Base-by-base conservation (phyloP, 1,140 invertebrate species). In the Triops cancriformis region DNA sequence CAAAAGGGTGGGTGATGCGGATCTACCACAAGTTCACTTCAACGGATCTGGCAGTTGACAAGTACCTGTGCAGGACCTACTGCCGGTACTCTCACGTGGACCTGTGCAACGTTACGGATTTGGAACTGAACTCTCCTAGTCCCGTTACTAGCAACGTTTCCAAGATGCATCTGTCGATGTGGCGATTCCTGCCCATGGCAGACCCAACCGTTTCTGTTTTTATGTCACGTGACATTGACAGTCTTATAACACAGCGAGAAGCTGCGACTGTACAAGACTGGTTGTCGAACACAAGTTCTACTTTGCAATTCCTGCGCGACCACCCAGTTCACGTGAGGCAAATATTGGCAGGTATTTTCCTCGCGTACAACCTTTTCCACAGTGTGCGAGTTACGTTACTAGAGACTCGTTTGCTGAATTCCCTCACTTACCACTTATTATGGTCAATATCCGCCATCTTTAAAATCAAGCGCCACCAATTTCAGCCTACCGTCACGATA, bases 211-310 rank as follows among this genome's bases (percentile, higher is more conserved):
- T 82, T n/a, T 74, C 80, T 45, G 37, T 45, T 0, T 81, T 81
- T 64, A 26, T 79, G 1, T 74, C 27, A 26, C 28, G 81, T n/a
- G 81, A 82, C 77, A 64, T 81, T 28, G 81, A 82, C 76, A 77
- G 72, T 37, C 23, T 51, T 6, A 37, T 81, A 23, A 73, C 31
- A 43, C 41, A 80, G 42, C 27, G 80, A 64, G 81, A 82, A 64
- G 76, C 26, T 41, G 80, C 75, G 26, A 82, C 82, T 18, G 83
- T 83, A 11, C 26, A 73, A 26, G 80, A 81, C 72, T 83, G 82
- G 82, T 23, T 81, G n/a, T n/a, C n/a, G n/a, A n/a, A n/a, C n/a
- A n/a, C n/a, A n/a, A n/a, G n/a, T n/a, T n/a, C n/a, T n/a, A n/a
- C n/a, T n/a, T n/a, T n/a, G n/a, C n/a, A n/a, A n/a, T n/a, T n/a